Percentiles rank a stretch among this genome's conserved stretches.
phyloP scores from a whole-genome alignment of 53 echinoderm and acorn worm species.

The Echinometra lucunter region DNA sequence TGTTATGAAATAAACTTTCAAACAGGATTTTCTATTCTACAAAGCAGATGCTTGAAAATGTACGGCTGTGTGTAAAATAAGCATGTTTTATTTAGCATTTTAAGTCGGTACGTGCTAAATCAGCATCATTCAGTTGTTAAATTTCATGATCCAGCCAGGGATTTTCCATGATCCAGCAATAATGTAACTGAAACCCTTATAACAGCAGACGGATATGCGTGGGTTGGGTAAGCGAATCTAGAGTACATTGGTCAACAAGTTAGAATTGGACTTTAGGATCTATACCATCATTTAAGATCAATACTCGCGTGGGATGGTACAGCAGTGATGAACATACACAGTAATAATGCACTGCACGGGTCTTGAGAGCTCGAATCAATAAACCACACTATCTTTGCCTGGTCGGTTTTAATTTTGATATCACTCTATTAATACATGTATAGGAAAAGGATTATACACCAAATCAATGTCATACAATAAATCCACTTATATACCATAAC shows the following conservation, averaged over 20 bases:
- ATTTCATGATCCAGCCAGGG: background rate
- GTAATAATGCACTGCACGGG: background rate
- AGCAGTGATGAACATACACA: background rate
- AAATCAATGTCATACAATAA: background rate
- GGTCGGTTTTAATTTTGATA: background rate
- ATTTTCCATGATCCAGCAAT: background rate
- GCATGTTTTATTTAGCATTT: background rate
- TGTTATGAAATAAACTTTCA: background rate
- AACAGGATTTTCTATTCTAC: too few species aligned
- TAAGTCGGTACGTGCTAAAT: background rate
- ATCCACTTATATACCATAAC: background rate
- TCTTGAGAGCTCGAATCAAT: background rate
- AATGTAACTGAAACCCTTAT: background rate
- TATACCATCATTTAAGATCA: background rate
- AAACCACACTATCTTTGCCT: background rate
- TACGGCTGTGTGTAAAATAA: background rate
- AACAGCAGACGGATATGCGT: background rate
- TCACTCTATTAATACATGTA: background rate
- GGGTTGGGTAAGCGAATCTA: background rate
- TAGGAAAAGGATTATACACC: background rate
- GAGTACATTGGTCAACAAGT: constrained; percentile 20
- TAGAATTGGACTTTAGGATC: constrained; percentile 16
- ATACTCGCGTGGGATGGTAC: constrained; percentile 7
- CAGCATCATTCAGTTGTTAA: background rate
- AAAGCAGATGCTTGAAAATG: background rate